Evolutionary conservation across 2,888 invertebrate species (phyloP).

Genomic region (Pristionchus arcanus): DNA sequence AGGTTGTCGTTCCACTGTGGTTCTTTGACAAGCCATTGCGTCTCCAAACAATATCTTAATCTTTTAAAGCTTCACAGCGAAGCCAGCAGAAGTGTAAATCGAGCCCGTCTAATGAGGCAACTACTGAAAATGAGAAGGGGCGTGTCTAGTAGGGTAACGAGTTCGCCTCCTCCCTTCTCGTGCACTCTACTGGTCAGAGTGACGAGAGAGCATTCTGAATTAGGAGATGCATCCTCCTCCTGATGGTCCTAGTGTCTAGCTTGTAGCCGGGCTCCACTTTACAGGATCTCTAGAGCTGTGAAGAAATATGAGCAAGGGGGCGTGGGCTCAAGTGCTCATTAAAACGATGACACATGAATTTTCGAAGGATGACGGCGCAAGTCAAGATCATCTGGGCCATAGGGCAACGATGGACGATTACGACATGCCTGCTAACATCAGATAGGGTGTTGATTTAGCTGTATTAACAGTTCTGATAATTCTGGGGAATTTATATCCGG

Average conservation of each 20-base stretch:
- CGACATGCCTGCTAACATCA: background rate
- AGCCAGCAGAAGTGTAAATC: background rate
- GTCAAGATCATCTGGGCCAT: background rate
- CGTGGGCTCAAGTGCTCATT: background rate
- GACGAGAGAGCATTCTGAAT: background rate
- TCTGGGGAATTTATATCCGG: background rate
- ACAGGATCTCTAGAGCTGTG: background rate
- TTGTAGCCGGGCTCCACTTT: background rate
- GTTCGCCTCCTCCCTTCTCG: background rate
- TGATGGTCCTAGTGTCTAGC: background rate
- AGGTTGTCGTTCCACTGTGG: background rate
- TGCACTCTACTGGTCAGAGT: background rate
- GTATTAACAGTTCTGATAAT: too few relatives aligned
- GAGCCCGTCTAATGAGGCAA: background rate
- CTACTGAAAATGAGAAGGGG: background rate
- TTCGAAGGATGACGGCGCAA: background rate
- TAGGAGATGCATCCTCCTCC: background rate
- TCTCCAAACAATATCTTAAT: background rate
- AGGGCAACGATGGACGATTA: background rate
- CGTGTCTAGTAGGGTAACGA: background rate
- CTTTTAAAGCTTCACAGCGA: background rate
- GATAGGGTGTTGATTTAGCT: too few relatives aligned
- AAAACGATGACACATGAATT: background rate
- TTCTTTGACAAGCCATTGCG: background rate
- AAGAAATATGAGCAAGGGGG: background rate